phyloP scores from a whole-genome alignment of 2,888 invertebrate genomes.

The Torymus aiolomorphi region DNA sequence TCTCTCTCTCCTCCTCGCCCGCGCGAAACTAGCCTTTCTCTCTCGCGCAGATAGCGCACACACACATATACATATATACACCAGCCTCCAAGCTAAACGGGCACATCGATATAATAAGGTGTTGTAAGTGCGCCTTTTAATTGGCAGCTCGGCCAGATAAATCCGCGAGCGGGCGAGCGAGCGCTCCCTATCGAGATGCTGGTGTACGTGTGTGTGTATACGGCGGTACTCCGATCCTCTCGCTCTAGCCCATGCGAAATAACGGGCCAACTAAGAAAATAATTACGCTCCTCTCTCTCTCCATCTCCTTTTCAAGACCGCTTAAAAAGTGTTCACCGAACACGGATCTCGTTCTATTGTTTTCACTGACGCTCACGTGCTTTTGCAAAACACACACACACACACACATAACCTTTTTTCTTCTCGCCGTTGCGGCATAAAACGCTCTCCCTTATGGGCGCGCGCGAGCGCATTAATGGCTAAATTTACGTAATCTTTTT shows the following conservation, averaged over 20 bases:
- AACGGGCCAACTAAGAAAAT: conserved; percentile 57
- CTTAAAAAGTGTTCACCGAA: conserved; percentile 9
- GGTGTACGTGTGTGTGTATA: not conserved
- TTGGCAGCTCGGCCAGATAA: conserved; percentile 63
- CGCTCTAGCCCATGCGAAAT: conserved; percentile 34
- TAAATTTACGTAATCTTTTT: conserved; percentile 35
- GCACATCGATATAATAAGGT: conserved; percentile 65
- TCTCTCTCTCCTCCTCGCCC: conserved; percentile 5
- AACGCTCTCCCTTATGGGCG: not conserved
- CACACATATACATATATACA: not conserved
- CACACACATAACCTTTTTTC: conserved; percentile 4
- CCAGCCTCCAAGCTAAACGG: conserved; percentile 55
- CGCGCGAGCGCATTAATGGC: conserved; percentile 28
- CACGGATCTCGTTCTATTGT: conserved; percentile 45
- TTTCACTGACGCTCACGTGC: not conserved
- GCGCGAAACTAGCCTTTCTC: conserved; percentile 33
- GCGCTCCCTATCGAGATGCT: conserved; percentile 23
- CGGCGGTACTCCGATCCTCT: not conserved
- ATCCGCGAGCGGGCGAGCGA: conserved; percentile 27
- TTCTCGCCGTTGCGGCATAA: not conserved
- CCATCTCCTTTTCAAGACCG: not conserved
- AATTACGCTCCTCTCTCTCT: conserved; percentile 50
- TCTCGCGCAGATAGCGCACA: not conserved
- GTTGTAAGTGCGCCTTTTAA: conserved; percentile 67
- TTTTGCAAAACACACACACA: conserved; percentile 32